phyloP scores from a whole-genome alignment of 2,113 vertebrate genomes.

The Cryptomyrus ogoouensis region DNA sequence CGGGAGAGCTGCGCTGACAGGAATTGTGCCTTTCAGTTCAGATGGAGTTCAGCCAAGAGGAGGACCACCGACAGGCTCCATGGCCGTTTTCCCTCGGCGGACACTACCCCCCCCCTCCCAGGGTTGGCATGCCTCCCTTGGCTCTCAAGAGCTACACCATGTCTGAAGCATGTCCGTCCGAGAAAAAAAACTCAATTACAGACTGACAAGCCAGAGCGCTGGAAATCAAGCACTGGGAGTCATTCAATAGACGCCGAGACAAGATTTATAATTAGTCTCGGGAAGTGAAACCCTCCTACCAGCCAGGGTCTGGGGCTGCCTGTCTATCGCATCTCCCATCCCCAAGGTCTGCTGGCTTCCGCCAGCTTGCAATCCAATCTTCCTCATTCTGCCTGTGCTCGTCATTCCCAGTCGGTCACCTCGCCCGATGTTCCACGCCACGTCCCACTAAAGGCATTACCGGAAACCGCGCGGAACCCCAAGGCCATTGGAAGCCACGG shows the following conservation, averaged over 20 bases:
- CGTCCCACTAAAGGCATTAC: background rate
- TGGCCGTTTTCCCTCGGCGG: background rate
- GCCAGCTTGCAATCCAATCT: background rate
- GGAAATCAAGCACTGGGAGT: background rate
- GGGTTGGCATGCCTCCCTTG: background rate
- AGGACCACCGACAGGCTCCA: background rate
- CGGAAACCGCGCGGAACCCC: background rate
- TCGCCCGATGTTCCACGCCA: background rate
- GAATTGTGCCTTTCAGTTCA: background rate
- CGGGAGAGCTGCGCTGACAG: background rate
- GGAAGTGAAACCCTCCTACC: background rate
- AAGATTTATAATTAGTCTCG: background rate
- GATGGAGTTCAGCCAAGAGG: background rate
- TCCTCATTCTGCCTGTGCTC: background rate
- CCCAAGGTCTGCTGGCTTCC: background rate
- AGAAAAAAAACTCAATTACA: constrained; percentile 9
- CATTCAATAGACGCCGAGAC: background rate
- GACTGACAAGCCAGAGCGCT: background rate
- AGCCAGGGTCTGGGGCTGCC: background rate
- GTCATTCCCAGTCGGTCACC: background rate
- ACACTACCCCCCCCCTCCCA: background rate
- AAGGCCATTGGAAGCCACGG: background rate
- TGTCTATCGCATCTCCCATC: background rate
- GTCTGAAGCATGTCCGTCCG: background rate
- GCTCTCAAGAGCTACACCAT: background rate